phyloP scores from a whole-genome alignment of 2,113 vertebrate species.

The Prionailurus viverrinus region DNA sequence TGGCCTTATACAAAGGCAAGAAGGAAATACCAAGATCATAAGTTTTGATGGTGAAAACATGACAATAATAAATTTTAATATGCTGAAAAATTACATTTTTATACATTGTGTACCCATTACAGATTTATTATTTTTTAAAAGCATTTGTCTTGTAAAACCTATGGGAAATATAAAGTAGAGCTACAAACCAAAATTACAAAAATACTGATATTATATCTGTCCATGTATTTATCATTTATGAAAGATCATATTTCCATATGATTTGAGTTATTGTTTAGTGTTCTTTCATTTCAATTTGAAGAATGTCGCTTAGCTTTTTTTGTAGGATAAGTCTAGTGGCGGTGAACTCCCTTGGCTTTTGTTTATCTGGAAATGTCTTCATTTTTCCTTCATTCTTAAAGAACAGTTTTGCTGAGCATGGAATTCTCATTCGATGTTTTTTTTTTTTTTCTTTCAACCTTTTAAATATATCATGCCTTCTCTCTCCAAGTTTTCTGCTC shows the following conservation, averaged over 20 bases:
- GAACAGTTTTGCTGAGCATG: neutral
- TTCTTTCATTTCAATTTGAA: neutral
- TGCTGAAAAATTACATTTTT: neutral
- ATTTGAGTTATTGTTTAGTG: neutral
- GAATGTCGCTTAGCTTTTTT: neutral
- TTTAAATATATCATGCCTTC: neutral
- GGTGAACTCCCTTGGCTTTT: neutral
- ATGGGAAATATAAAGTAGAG: neutral
- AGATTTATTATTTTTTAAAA: slow-evolving; percentile 11
- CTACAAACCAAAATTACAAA: slow-evolving; percentile 16
- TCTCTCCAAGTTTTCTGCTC: neutral
- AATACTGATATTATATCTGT: neutral
- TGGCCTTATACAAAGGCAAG: neutral
- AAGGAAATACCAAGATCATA: neutral
- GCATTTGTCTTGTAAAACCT: neutral
- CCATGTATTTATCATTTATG: neutral
- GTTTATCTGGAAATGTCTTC: neutral
- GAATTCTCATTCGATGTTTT: neutral
- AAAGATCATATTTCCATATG: neutral
- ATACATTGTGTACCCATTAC: neutral
- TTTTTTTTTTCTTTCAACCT: neutral
- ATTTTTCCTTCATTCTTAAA: neutral
- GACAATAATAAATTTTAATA: neutral
- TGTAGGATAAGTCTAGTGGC: neutral
- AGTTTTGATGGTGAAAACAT: neutral